Percentiles rank a stretch among this genome's conserved stretches.
Evolutionary conservation across 35 echinoderm and acorn worm species (phyloP).

Genomic region (Hemicentrotus pulcherrimus): DNA sequence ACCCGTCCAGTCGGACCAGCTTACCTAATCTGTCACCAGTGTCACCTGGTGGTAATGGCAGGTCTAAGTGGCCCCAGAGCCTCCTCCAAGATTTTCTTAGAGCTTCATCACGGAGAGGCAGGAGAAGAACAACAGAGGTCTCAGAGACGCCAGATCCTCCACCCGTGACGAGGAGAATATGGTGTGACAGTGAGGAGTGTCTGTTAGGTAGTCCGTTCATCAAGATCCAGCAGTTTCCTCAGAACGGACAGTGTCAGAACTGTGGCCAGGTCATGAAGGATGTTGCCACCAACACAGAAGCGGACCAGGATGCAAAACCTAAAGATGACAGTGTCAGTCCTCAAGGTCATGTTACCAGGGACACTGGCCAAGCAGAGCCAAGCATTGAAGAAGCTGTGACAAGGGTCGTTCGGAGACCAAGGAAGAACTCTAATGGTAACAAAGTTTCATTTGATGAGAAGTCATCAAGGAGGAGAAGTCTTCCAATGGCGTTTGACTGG

Average conservation of each 20-base stretch:
- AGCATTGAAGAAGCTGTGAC: constrained; percentile 15
- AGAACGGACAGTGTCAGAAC: constrained; percentile 35
- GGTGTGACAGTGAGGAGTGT: constrained; percentile 37
- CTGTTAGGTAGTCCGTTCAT: background rate
- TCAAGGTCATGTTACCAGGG: background rate
- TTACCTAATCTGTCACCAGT: background rate
- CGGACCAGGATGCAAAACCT: background rate
- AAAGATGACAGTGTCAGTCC: background rate
- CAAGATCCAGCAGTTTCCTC: constrained; percentile 23
- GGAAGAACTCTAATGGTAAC: background rate
- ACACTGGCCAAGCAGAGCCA: background rate
- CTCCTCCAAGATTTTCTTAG: constrained; percentile 17
- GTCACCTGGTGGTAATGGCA: background rate
- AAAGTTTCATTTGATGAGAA: constrained; percentile 5
- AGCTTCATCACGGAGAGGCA: background rate
- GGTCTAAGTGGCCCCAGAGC: constrained; percentile 32
- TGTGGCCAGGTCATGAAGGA: constrained; percentile 35
- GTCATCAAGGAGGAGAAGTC: constrained; percentile 23
- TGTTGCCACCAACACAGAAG: constrained; percentile 38
- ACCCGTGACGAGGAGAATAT: background rate
- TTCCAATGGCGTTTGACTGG: constrained; percentile 35
- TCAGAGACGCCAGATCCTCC: background rate
- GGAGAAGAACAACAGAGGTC: background rate
- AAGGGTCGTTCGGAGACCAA: background rate
- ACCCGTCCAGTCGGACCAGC: background rate